These are phyloP conservation scores for Forbesichthys papilliferus DNA, from an alignment of 2,113 vertebrate genomes.

Conservation along the genomic window DNA sequence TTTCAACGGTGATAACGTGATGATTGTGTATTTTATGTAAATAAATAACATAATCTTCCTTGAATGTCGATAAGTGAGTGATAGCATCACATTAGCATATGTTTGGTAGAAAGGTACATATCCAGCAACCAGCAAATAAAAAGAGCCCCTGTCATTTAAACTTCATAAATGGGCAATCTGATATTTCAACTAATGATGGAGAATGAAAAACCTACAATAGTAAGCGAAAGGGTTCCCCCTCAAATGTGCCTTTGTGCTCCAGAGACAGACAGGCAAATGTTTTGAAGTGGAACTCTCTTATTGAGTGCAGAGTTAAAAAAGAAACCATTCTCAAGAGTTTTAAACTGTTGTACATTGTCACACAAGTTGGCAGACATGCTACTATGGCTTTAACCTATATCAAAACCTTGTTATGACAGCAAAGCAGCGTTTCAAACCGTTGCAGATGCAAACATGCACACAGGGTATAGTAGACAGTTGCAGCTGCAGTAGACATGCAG, in stretches of 20 bases:
- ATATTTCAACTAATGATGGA: neutral
- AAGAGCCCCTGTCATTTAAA: neutral
- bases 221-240: neutral
- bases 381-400: constrained; percentile 20
- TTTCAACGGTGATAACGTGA: too few species aligned
- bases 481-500: constrained; percentile 27
- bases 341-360: constrained; percentile 11
- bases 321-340: constrained; percentile 11
- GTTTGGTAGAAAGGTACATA: neutral
- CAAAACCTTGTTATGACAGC: constrained; percentile 23
- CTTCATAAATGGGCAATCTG: neutral
- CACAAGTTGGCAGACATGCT: constrained; percentile 14
- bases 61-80: too few species aligned
- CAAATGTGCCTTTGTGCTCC: neutral
- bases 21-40: too few species aligned
- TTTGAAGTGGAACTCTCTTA: neutral
- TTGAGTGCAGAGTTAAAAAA: neutral
- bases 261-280: neutral
- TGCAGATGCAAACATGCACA: constrained; percentile 1
- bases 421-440: constrained; percentile 15
- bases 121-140: neutral
- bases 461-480: neutral
- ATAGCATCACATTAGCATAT: neutral
- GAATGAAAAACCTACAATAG: neutral
- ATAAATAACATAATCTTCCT: too few species aligned